Percentiles rank a stretch among this genome's conserved stretches.
phyloP scores from a whole-genome alignment of 23 tunicate genomes.

The Trididemnum miniatum region DNA sequence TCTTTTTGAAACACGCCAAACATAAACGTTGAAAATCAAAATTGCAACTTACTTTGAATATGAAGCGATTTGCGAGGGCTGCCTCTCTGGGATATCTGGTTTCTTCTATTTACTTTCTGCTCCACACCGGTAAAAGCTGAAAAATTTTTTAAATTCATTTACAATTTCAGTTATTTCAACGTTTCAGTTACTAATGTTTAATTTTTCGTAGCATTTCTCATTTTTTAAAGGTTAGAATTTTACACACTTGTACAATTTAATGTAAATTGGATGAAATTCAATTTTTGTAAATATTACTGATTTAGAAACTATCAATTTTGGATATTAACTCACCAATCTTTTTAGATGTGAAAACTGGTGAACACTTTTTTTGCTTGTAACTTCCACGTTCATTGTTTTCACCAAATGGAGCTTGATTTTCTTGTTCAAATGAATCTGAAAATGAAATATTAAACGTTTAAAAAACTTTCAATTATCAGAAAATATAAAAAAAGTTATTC shows the following conservation, averaged over 20 bases:
- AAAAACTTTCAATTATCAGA: too few relatives aligned
- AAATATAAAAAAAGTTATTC: too few relatives aligned
- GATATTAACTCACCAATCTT: slow-evolving; percentile 6
- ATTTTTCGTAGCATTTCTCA: too few relatives aligned
- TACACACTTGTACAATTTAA: background rate
- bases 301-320: background rate
- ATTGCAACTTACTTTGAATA: background rate
- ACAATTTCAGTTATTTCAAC: too few relatives aligned
- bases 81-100: background rate
- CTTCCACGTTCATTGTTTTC: background rate
- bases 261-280: too few relatives aligned
- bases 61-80: slow-evolving; percentile 3
- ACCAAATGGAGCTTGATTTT: background rate
- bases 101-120: background rate
- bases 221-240: too few relatives aligned
- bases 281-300: background rate
- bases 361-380: background rate
- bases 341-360: background rate
- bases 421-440: background rate
- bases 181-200: too few relatives aligned
- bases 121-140: slow-evolving; percentile 10
- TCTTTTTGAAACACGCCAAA: too few relatives aligned
- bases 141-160: too few relatives aligned
- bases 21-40: too few relatives aligned
- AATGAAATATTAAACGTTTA: too few relatives aligned